Conservation (phyloP, 92 coral and sea anemone species). For the Umimayanthus kanabou region DNA sequence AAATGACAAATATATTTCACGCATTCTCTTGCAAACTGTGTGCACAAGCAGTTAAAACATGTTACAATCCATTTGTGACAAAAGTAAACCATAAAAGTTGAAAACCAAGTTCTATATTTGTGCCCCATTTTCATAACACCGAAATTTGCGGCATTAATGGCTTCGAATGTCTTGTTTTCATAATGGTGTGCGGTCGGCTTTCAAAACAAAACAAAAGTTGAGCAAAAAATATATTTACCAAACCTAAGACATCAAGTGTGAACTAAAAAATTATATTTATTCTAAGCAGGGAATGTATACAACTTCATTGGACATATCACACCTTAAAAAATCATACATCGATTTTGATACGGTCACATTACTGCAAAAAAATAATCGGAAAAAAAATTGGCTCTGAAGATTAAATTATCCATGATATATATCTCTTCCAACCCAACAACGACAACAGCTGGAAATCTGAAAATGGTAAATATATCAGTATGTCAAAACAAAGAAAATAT, state of each 20-base stretch:
- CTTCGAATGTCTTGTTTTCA: background rate
- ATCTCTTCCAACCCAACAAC: background rate
- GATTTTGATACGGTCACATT: background rate
- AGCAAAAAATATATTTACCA: constrained; percentile 21
- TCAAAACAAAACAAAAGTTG: constrained; percentile 25
- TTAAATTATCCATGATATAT: background rate
- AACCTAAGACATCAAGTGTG: constrained; percentile 8
- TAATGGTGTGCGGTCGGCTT: constrained; percentile 33
- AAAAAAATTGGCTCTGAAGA: background rate
- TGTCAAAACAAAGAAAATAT: constrained; percentile 24
- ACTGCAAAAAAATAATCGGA: background rate
- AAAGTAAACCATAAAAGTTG: background rate
- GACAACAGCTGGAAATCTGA: constrained; percentile 33
- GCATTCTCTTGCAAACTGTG: background rate
- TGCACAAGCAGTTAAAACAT: background rate
- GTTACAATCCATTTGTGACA: background rate
- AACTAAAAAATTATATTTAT: background rate
- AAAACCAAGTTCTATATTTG: background rate
- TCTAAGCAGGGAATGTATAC: background rate
- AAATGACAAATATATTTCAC: constrained; percentile 2
- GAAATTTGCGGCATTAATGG: constrained; percentile 7
- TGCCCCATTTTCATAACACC: background rate
- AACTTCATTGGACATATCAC: too few relatives aligned
- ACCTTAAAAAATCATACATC: background rate
- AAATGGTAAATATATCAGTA: constrained; percentile 14